Percentiles rank a stretch among this genome's conserved stretches.
phyloP scores from a whole-genome alignment of 2,113 vertebrate genomes.

The Ondatra zibethicus region DNA sequence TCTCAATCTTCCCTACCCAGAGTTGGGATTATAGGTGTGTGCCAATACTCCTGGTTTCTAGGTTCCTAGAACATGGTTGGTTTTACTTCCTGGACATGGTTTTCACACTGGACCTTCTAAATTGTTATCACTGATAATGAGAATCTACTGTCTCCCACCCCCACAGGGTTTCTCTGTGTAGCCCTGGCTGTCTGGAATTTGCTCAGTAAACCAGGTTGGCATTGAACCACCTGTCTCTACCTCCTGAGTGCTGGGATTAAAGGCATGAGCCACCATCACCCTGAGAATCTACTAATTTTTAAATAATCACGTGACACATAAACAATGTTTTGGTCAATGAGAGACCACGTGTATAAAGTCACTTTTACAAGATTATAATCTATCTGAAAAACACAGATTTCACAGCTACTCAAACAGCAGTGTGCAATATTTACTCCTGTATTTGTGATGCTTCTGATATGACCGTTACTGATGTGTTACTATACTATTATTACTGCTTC shows the following conservation, averaged over 20 bases:
- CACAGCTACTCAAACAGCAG: background rate
- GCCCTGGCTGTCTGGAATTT: background rate
- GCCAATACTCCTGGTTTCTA: background rate
- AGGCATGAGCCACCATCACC: background rate
- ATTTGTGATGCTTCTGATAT: background rate
- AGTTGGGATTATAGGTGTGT: background rate
- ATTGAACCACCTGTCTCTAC: background rate
- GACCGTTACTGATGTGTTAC: background rate
- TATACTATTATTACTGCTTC: background rate
- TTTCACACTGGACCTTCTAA: constrained; percentile 14
- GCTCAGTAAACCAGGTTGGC: background rate
- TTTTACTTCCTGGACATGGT: background rate
- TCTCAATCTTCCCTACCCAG: background rate
- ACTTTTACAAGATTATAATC: background rate
- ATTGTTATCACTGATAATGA: background rate
- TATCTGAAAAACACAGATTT: background rate
- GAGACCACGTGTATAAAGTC: background rate
- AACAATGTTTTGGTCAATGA: background rate
- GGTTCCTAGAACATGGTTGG: background rate
- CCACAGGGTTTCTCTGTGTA: background rate
- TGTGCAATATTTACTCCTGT: background rate
- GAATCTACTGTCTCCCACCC: background rate
- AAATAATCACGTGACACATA: background rate
- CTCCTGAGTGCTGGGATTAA: background rate
- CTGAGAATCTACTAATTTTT: constrained; percentile 9